Percentiles rank a stretch among this genome's conserved stretches.
phyloP scores from a whole-genome alignment of 2,888 invertebrate genomes.

The Eupithecia subfuscata region DNA sequence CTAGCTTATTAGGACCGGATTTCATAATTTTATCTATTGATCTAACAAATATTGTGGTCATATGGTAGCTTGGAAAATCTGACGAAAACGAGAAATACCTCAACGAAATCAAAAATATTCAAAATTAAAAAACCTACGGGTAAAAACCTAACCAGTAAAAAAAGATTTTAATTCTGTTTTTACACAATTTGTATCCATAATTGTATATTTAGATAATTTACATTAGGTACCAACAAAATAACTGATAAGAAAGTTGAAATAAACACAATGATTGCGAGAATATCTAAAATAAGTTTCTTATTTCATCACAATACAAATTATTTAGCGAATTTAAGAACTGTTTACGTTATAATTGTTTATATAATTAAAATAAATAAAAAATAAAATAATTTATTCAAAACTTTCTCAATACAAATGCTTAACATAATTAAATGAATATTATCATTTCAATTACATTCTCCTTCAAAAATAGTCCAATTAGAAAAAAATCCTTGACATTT shows the following conservation, averaged over 20 bases:
- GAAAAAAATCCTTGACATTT: neutral
- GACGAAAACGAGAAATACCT: too few species aligned
- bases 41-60: too few species aligned
- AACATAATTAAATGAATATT: too few species aligned
- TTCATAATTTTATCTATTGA: too few species aligned
- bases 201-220: neutral
- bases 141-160: neutral
- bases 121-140: too few species aligned
- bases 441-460: slow-evolving; percentile 3
- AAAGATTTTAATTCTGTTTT: neutral
- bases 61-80: too few species aligned
- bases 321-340: neutral
- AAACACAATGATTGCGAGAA: neutral
- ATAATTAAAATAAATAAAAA: too few species aligned
- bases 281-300: neutral
- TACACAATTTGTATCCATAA: neutral
- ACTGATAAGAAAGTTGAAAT: neutral
- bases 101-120: too few species aligned
- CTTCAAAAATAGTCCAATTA: neutral
- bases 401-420: too few species aligned
- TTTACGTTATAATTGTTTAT: too few species aligned
- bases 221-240: neutral
- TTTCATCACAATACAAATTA: neutral
- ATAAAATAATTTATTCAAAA: too few species aligned
- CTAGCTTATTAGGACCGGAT: too few species aligned